Conservation (phyloP, 2,113 vertebrate genomes). For the Aix galericulata region DNA sequence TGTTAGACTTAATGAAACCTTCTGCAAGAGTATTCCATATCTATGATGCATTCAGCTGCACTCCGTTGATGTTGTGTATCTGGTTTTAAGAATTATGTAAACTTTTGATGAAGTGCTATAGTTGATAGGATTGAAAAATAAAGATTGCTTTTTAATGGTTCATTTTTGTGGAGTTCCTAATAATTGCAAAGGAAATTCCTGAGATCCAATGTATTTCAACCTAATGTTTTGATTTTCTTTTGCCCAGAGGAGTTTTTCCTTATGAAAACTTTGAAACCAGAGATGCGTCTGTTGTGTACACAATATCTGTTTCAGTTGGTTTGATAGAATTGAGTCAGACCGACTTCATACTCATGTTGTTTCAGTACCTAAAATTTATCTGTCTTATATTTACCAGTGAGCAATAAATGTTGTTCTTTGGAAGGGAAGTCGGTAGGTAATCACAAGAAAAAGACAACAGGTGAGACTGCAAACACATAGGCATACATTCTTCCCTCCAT, state of each 20-base stretch:
- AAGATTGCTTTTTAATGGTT: background rate
- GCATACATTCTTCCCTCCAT: background rate
- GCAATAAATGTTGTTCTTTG: conserved; percentile 62
- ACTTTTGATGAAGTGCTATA: conserved; percentile 51
- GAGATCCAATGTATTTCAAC: background rate
- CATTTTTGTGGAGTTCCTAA: conserved; percentile 14
- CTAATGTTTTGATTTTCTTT: conserved; percentile 50
- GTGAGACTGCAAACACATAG: conserved; percentile 30
- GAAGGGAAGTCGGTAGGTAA: conserved; percentile 46
- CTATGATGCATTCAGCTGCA: conserved; percentile 65
- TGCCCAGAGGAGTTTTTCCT: conserved; percentile 30
- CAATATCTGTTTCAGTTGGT: conserved; percentile 43
- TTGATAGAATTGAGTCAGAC: conserved; percentile 23
- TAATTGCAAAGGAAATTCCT: conserved; percentile 37
- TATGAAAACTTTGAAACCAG: conserved; percentile 46
- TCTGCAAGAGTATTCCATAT: conserved; percentile 56
- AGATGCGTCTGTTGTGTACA: conserved; percentile 27
- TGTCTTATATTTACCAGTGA: conserved; percentile 59
- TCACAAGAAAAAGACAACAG: conserved; percentile 38
- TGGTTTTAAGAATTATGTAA: conserved; percentile 72
- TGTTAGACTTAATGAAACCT: conserved; percentile 75
- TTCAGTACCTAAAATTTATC: conserved; percentile 66
- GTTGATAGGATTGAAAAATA: conserved; percentile 23
- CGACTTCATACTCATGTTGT: background rate
- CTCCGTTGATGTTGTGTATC: conserved; percentile 49